A percentile compares a stretch with the other conserved stretches of the same genome.
These are phyloP conservation scores for Cynopterus brachyotis DNA, from an alignment of 2,113 vertebrate genomes.

Conservation along the genomic window DNA sequence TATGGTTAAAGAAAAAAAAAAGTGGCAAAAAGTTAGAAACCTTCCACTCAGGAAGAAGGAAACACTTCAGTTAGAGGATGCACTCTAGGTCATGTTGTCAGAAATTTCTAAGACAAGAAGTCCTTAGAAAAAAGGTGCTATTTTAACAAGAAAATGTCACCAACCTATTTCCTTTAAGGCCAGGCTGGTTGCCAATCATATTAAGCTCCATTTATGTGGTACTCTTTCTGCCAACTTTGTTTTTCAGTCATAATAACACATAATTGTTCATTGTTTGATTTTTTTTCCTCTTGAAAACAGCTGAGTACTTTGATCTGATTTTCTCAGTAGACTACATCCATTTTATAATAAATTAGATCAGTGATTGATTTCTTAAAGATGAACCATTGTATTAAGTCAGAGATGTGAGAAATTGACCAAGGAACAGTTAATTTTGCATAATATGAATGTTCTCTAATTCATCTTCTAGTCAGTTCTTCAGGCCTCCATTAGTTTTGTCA, in stretches of 20 bases:
- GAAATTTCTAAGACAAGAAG: not conserved
- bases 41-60: not conserved
- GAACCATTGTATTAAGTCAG: not conserved
- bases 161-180: not conserved
- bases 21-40: not conserved
- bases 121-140: not conserved
- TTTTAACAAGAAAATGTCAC: not conserved
- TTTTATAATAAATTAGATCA: conserved; percentile 3
- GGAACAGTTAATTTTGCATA: not conserved
- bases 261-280: not conserved
- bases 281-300: not conserved
- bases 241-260: not conserved
- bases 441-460: not conserved
- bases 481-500: not conserved
- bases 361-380: not conserved
- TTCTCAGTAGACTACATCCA: not conserved
- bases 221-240: not conserved
- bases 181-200: not conserved
- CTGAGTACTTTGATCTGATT: not conserved
- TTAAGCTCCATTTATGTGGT: not conserved
- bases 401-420: not conserved
- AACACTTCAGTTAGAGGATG: not conserved
- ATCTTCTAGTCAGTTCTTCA: not conserved
- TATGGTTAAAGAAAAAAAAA: not conserved
- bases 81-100: not conserved